Conservation (phyloP, 2,888 invertebrate species). For the Phalangium opilio region DNA sequence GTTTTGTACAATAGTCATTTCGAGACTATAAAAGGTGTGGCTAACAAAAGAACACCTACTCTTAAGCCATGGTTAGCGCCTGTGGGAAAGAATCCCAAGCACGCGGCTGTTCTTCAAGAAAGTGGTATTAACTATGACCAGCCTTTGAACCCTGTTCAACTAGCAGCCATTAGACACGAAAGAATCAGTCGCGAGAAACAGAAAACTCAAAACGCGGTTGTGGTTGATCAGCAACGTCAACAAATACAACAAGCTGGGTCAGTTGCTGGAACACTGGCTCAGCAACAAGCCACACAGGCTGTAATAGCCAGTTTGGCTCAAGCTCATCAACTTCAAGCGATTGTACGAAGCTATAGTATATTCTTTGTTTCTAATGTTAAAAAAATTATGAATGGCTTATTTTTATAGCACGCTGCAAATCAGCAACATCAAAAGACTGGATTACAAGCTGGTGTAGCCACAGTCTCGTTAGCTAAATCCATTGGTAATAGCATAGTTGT, state of each 20-base stretch:
- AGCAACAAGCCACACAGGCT: constrained; percentile 10
- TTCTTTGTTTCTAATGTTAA: background rate
- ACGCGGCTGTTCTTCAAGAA: constrained; percentile 64
- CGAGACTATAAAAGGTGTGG: constrained; percentile 58
- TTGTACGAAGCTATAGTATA: background rate
- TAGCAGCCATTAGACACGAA: constrained; percentile 46
- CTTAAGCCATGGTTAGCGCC: constrained; percentile 59
- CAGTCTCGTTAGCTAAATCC: constrained; percentile 12
- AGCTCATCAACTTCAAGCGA: constrained; percentile 15
- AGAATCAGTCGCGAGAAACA: constrained; percentile 69
- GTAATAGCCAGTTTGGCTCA: constrained; percentile 16
- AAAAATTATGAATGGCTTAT: background rate
- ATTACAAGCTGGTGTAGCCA: constrained; percentile 9
- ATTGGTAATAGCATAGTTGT: constrained; percentile 17
- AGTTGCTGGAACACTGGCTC: constrained; percentile 12
- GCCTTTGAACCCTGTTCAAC: constrained; percentile 46
- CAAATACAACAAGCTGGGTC: constrained; percentile 26
- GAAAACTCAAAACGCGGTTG: constrained; percentile 27
- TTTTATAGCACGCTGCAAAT: background rate
- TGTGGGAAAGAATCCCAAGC: constrained; percentile 58
- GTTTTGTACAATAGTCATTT: constrained; percentile 49
- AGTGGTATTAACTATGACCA: constrained; percentile 68
- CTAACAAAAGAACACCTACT: constrained; percentile 41
- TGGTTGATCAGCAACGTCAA: constrained; percentile 30
- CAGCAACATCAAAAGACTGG: constrained; percentile 8